Conservation (phyloP, 2,797 vertebrate genomes). For the Pristis pectinata region DNA sequence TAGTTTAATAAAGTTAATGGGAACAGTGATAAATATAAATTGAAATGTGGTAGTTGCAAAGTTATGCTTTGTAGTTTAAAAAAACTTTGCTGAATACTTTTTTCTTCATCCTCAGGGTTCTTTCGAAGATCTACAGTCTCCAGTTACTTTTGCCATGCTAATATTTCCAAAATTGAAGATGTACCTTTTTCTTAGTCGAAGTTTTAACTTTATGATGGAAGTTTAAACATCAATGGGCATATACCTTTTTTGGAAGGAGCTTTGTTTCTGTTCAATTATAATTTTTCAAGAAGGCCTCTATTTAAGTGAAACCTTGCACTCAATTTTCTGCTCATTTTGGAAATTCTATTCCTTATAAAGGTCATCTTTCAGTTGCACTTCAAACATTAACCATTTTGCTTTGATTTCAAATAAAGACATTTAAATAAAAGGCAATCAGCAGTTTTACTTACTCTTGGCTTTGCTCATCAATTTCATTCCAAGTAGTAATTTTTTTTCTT, state of each 20-base stretch:
- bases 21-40: neutral
- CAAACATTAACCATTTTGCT: neutral
- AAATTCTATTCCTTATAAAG: neutral
- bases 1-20: neutral
- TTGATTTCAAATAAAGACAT: neutral
- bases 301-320: neutral
- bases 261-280: constrained; percentile 18
- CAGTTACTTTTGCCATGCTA: neutral
- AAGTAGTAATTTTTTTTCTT: too few species aligned
- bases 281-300: neutral
- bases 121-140: neutral
- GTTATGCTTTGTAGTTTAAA: neutral
- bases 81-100: neutral
- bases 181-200: neutral
- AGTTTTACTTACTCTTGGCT: neutral
- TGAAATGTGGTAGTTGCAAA: neutral
- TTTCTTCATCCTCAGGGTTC: neutral
- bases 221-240: neutral
- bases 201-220: neutral
- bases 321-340: neutral
- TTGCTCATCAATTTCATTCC: neutral
- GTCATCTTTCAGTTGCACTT: neutral
- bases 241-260: constrained; percentile 34
- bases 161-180: neutral
- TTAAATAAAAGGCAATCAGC: neutral